Percentiles rank a stretch among this genome's conserved stretches.
phyloP scores from a whole-genome alignment of 2,113 vertebrate genomes.

The Eudyptes chrysolophus region DNA sequence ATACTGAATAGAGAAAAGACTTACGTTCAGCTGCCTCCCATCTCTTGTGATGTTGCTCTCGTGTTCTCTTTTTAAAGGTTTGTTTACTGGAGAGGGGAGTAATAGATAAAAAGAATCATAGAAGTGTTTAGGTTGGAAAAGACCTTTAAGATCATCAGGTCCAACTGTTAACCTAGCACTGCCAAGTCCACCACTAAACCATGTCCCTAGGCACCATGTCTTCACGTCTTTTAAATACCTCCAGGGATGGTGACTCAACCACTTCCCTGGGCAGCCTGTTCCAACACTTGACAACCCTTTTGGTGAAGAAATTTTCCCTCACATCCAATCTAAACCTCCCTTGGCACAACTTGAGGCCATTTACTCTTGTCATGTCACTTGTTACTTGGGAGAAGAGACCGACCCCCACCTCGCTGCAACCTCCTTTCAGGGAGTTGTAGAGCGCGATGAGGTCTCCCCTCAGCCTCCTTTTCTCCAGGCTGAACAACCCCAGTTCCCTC shows the following conservation, averaged over 20 bases:
- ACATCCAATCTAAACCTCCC: neutral
- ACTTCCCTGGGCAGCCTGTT: neutral
- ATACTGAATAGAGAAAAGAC: neutral
- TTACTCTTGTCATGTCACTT: neutral
- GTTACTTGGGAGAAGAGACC: neutral
- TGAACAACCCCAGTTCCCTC: neutral
- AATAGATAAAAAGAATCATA: neutral
- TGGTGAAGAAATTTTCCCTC: too few species aligned
- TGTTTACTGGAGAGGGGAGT: neutral
- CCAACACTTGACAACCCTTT: neutral
- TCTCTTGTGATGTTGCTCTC: neutral
- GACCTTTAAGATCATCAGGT: neutral
- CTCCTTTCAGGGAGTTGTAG: neutral
- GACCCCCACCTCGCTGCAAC: neutral
- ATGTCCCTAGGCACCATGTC: neutral
- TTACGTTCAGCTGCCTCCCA: neutral
- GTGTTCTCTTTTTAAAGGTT: neutral
- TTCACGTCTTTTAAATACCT: rapidly evolving
- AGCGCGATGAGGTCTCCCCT: neutral
- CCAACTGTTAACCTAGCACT: neutral
- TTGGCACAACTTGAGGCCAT: neutral
- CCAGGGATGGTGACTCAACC: neutral
- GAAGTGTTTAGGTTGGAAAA: neutral
- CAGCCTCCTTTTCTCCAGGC: neutral
- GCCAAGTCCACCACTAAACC: neutral